These are phyloP conservation scores for Dascillus cervinus DNA, from an alignment of 2,888 invertebrate genomes.

Conservation along the genomic window DNA sequence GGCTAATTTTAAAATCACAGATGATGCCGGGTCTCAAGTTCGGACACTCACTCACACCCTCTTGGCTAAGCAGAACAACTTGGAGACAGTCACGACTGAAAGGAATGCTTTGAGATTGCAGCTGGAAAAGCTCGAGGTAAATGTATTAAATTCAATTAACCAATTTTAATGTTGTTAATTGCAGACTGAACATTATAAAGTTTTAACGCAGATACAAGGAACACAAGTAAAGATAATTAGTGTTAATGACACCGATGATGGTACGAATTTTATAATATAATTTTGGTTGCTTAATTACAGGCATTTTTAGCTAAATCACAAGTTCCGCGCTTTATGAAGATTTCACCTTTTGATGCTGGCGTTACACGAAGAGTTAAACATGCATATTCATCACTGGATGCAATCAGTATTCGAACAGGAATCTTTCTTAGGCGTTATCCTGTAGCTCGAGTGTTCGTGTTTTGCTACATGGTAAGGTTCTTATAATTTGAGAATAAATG, in stretches of 20 bases:
- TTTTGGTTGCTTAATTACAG: slow-evolving; percentile 1
- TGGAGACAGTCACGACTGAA: slow-evolving; percentile 78
- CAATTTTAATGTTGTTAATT: slow-evolving; percentile 24
- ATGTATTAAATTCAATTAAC: slow-evolving; percentile 10
- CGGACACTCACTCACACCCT: slow-evolving; percentile 70
- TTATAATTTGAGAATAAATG: slow-evolving; percentile 4
- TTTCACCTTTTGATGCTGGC: slow-evolving; percentile 68
- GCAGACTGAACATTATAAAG: slow-evolving; percentile 55
- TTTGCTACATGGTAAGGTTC: slow-evolving; percentile 68
- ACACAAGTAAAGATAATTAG: slow-evolving; percentile 47
- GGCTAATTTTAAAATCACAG: slow-evolving; percentile 42
- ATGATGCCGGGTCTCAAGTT: slow-evolving; percentile 45
- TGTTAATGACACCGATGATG: slow-evolving; percentile 62
- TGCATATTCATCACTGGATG: slow-evolving; percentile 68
- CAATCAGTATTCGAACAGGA: slow-evolving; percentile 70
- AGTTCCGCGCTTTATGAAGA: slow-evolving; percentile 62
- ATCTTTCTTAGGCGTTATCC: slow-evolving; percentile 76
- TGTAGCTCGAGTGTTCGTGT: slow-evolving; percentile 70
- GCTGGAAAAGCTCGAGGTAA: slow-evolving; percentile 70
- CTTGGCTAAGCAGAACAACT: slow-evolving; percentile 74
- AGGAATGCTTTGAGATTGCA: slow-evolving; percentile 79
- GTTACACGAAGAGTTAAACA: slow-evolving; percentile 68
- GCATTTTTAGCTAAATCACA: slow-evolving; percentile 51
- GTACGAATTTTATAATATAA: slow-evolving; percentile 27
- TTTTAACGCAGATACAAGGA: slow-evolving; percentile 46